A percentile compares a stretch with the other conserved stretches of the same genome.
Evolutionary conservation across 1,140 invertebrate species (phyloP).

Genomic region (Pogonomyrmex barbatus): DNA sequence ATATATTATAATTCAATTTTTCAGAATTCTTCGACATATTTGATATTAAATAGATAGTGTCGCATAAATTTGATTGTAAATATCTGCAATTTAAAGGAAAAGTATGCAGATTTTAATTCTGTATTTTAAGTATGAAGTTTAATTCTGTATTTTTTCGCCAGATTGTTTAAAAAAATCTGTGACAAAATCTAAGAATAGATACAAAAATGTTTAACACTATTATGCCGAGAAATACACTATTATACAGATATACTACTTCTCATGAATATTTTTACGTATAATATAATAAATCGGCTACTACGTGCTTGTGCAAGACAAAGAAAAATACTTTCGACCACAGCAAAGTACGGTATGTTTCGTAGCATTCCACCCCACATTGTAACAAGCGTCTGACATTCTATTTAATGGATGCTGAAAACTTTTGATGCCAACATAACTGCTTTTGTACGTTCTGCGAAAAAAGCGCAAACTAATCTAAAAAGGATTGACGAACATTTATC

Average conservation of each 20-base stretch:
- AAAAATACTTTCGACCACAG: slow-evolving; percentile 44
- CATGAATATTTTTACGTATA: slow-evolving; percentile 20
- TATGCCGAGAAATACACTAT: neutral
- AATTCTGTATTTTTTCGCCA: neutral
- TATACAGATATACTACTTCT: neutral
- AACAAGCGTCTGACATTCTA: slow-evolving; percentile 33
- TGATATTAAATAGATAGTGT: neutral
- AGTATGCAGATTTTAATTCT: neutral
- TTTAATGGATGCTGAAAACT: slow-evolving; percentile 33
- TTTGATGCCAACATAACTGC: slow-evolving; percentile 16
- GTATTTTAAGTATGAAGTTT: neutral
- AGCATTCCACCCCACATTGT: slow-evolving; percentile 39
- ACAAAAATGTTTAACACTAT: neutral
- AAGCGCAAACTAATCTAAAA: neutral
- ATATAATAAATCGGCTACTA: neutral
- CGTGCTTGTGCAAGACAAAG: slow-evolving; percentile 22
- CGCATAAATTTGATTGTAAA: neutral
- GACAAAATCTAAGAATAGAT: neutral
- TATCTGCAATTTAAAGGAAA: neutral
- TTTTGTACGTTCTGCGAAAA: neutral
- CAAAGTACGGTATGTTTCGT: slow-evolving; percentile 44
- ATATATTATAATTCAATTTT: neutral
- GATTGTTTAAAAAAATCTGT: neutral
- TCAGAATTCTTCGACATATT: slow-evolving; percentile 18
- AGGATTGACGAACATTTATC: slow-evolving; percentile 1